Conservation (phyloP, 2,888 invertebrate species). For the Argyresthia albistria region DNA sequence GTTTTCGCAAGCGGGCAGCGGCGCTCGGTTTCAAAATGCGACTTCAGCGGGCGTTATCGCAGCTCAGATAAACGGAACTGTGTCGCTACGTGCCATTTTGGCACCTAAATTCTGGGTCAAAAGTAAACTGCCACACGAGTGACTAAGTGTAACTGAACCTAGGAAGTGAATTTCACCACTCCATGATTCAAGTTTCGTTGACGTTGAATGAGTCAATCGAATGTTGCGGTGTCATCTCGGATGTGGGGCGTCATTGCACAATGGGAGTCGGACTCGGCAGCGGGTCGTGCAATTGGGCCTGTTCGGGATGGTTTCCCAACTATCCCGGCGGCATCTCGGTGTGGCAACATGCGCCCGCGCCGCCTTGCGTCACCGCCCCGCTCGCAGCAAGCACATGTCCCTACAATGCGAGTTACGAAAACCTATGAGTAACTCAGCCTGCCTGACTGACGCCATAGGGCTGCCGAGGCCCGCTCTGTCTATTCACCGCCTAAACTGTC, state of each 20-base stretch:
- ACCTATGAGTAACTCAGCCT: slow-evolving; percentile 56
- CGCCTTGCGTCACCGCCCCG: slow-evolving; percentile 47
- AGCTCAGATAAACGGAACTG: slow-evolving; percentile 63
- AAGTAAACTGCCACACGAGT: not conserved
- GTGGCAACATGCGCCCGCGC: slow-evolving; percentile 33
- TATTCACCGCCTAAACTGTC: not conserved
- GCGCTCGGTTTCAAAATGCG: slow-evolving; percentile 57
- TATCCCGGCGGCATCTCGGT: slow-evolving; percentile 54
- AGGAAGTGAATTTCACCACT: not conserved
- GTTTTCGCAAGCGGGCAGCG: slow-evolving; percentile 69
- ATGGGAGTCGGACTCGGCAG: slow-evolving; percentile 21
- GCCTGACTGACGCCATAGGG: slow-evolving; percentile 27
- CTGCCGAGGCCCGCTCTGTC: slow-evolving; percentile 11
- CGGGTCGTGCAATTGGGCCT: slow-evolving; percentile 52
- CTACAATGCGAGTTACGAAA: slow-evolving; percentile 69
- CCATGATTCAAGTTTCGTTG: slow-evolving; percentile 8
- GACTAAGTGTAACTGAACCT: not conserved
- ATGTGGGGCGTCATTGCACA: slow-evolving; percentile 28
- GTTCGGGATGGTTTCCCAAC: slow-evolving; percentile 69
- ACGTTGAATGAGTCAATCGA: too few relatives aligned
- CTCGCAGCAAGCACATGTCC: slow-evolving; percentile 32
- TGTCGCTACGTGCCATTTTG: slow-evolving; percentile 54
- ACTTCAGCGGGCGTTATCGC: slow-evolving; percentile 49
- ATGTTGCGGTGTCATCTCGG: not conserved
- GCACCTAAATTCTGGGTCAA: slow-evolving; percentile 50